These are phyloP conservation scores for Heliconius himera DNA, from an alignment of 1,140 invertebrate genomes.

Conservation along the genomic window DNA sequence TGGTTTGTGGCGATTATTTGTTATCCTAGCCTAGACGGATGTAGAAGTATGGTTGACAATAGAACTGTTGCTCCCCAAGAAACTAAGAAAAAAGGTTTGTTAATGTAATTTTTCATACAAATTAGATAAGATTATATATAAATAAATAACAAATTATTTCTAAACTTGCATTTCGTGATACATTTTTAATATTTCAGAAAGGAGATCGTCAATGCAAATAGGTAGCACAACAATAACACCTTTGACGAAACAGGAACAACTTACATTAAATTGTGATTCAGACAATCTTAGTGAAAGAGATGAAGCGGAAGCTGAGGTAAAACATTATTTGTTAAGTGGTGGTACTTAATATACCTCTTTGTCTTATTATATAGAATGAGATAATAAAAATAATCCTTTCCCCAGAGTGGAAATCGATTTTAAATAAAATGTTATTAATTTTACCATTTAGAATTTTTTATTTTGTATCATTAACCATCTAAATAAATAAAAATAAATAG, in stretches of 20 bases:
- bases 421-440: background rate
- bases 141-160: too few species aligned
- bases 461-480: too few species aligned
- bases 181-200: slow-evolving; percentile 57
- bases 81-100: slow-evolving; percentile 80
- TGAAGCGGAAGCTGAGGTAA: slow-evolving; percentile 90
- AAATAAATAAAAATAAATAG: too few species aligned
- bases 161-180: too few species aligned
- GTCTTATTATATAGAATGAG: too few species aligned
- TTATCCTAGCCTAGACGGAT: slow-evolving; percentile 91
- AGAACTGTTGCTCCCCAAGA: slow-evolving; percentile 81
- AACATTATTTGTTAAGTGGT: too few species aligned
- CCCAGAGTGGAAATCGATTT: too few species aligned
- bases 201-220: slow-evolving; percentile 82
- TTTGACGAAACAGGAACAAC: slow-evolving; percentile 80
- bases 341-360: too few species aligned
- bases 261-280: slow-evolving; percentile 85
- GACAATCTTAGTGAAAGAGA: slow-evolving; percentile 89
- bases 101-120: background rate
- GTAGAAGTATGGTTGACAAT: slow-evolving; percentile 83
- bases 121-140: too few species aligned
- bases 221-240: slow-evolving; percentile 87
- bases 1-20: slow-evolving; percentile 99
- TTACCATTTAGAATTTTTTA: background rate
- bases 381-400: too few species aligned